Base-by-base conservation (phyloP, 1,140 invertebrate genomes). In the Bombus picipes region DNA sequence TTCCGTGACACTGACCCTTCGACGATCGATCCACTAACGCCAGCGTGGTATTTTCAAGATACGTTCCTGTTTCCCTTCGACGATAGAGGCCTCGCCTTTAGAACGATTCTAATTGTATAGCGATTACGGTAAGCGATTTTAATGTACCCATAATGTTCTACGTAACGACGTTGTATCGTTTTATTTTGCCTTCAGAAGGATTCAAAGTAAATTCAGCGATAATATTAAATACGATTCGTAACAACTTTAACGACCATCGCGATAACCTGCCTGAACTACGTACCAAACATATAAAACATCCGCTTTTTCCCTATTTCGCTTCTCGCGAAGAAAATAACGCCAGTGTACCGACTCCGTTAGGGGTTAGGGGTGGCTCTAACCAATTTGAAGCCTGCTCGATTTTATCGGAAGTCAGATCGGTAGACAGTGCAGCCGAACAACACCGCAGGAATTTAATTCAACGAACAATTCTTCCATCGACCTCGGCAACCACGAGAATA, bases 391-490 rank as follows among this genome's bases (percentile, higher is more conserved):
- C 34, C 28, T 47, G 73, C 62, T 57, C 43, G 62, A 53, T 83
- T 83, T 83, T 83, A 83, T 83, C 43, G 62, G n/a, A 6, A 32
- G 81, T 18, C 65, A 41, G n/a, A 8, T 66, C 43, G 74, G 9
- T 83, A 78, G 65, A 74, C 47, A 70, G 34, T 41, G 81, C 37
- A 57, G 43, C 43, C 28, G 9, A 77, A 57, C 74, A 53, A 53
- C 74, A 78, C 65, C 74, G 65, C n/a, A 83, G 62, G 74, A 83
- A 83, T 83, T 85, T 79, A 71, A 85, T 85, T 85, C 80, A 72
- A 85, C 75, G 53, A 71, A 68, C 76, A 72, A 80, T 80, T 85
- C 80, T 72, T 85, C 66, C 76, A 71, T 72, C 83, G 76, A 59
- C 18, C 76, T 85, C 76, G n/a, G 53, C 57, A 80, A 47, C 66